Evolutionary conservation across 2,888 invertebrate species (phyloP).

Genomic region (Aethes cnicana): DNA sequence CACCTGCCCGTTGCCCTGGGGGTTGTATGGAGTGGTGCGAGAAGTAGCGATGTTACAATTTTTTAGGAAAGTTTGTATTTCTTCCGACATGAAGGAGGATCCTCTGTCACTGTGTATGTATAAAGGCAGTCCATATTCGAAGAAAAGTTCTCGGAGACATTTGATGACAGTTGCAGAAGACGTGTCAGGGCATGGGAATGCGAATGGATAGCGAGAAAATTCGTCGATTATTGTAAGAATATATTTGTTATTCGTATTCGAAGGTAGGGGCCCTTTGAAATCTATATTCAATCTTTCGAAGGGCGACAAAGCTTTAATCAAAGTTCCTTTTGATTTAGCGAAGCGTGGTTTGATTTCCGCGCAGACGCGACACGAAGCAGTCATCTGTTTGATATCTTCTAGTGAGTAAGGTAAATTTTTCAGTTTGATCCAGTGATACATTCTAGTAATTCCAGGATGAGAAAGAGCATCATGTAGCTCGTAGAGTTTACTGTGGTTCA

Average conservation of each 20-base stretch:
- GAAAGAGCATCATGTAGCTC: slow-evolving; percentile 14
- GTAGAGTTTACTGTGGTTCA: slow-evolving; percentile 10
- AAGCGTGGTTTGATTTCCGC: too few relatives aligned
- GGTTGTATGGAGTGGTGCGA: background rate
- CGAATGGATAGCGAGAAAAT: background rate
- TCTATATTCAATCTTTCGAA: too few relatives aligned
- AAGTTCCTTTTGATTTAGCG: slow-evolving; percentile 17
- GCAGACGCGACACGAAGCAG: too few relatives aligned
- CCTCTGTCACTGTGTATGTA: too few relatives aligned
- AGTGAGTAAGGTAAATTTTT: slow-evolving; percentile 32
- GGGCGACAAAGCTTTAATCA: slow-evolving; percentile 19
- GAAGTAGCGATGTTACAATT: background rate
- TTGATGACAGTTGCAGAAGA: background rate
- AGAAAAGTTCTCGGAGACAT: background rate
- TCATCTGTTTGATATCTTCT: too few relatives aligned
- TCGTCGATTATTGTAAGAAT: background rate
- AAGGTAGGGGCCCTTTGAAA: too few relatives aligned
- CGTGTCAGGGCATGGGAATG: background rate
- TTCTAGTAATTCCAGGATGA: slow-evolving; percentile 21
- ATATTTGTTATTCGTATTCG: background rate
- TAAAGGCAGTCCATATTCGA: background rate
- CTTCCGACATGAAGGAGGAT: background rate
- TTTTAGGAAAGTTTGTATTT: background rate
- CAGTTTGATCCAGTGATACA: slow-evolving; percentile 25
- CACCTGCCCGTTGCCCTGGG: too few relatives aligned